Evolutionary conservation across 2,888 invertebrate genomes (phyloP), one percentile per base, ranked within the genome.

Genomic region (Neoaliturus tenellus): DNA sequence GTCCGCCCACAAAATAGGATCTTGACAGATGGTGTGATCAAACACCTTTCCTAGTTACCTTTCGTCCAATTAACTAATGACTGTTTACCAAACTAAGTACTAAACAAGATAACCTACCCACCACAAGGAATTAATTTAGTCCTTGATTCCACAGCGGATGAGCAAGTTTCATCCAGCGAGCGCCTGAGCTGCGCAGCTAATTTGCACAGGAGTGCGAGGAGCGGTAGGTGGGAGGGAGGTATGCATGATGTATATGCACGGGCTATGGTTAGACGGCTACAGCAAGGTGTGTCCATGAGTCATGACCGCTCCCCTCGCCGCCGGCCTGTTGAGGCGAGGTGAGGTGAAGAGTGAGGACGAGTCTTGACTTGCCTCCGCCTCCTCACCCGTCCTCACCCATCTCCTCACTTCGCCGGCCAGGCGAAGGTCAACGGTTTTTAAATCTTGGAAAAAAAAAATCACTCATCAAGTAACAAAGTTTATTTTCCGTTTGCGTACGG

Each of bases 261-360:
- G 51, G 23, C 51, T 51, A 51, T 62, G 62, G 62, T 62, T 62
- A 62, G 55, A 8, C 48, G 17, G 62, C 12, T 62, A 62, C 35
- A 51, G 67, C 23, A 39, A 71, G 71, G 71, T 71, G 71, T 71
- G 71, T 39, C 71, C 23, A 20, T 71, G 71, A 71, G 71, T 71
- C 71, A 71, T 39, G 71, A 35, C 71, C 71, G 71, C 71, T 71
- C 71, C 71, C 71, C 23, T 33, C 3, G 35, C 67, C 67, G 67
- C 31, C 3, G 67, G 67, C 33, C 1, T 17, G 25, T 8, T 6
- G 31, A 58, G 48, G 48, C 14, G 55, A 55, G 55, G 44, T 14
- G 44, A 3, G 23, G 23, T 23, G 62, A 31, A 31, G n/a, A n/a
- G 28, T 31, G 62, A 31, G 62, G 62, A 62, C 62, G 62, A 62